phyloP scores from a whole-genome alignment of 2,888 invertebrate genomes.

The Agonopterix subpropinquella region DNA sequence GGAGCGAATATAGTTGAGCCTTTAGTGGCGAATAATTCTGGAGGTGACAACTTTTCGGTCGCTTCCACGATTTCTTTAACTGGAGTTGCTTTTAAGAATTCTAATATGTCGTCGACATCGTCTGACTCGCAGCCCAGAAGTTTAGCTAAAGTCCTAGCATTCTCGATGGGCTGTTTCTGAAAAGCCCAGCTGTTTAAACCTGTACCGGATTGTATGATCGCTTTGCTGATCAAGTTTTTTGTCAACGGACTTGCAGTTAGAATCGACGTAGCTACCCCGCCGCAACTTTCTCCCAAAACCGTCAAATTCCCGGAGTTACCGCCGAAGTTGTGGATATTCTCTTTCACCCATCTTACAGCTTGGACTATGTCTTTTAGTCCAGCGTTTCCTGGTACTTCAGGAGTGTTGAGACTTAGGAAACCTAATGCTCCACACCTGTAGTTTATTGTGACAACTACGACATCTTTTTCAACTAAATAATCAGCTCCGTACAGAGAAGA shows the following conservation, averaged over 20 bases:
- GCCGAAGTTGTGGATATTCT: conserved; percentile 58
- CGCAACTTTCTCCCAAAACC: conserved; percentile 58
- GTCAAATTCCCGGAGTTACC: conserved; percentile 61
- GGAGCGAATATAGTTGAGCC: conserved; percentile 25
- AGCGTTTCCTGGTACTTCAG: conserved; percentile 65
- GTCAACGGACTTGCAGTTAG: conserved; percentile 54
- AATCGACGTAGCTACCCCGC: conserved; percentile 38
- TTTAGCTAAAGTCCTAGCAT: conserved; percentile 42
- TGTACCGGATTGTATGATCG: conserved; percentile 56
- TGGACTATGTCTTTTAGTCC: conserved; percentile 59
- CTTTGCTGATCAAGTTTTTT: conserved; percentile 50
- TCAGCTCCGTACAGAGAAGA: conserved; percentile 65
- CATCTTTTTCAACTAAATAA: conserved; percentile 73
- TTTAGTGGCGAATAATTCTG: conserved; percentile 16
- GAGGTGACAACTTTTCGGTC: conserved; percentile 22
- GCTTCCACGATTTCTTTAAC: conserved; percentile 52
- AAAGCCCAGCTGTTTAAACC: conserved; percentile 32
- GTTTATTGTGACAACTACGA: conserved; percentile 74
- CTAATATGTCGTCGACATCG: conserved; percentile 48
- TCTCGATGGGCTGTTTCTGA: conserved; percentile 48
- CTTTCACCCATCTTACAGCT: conserved; percentile 58
- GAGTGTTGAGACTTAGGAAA: conserved; percentile 57
- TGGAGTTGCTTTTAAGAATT: conserved; percentile 49
- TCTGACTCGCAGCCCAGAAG: conserved; percentile 47
- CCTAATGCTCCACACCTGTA: conserved; percentile 68